These are phyloP conservation scores for Dromius quadrimaculatus DNA, from an alignment of 2,888 invertebrate species.

Conservation along the genomic window DNA sequence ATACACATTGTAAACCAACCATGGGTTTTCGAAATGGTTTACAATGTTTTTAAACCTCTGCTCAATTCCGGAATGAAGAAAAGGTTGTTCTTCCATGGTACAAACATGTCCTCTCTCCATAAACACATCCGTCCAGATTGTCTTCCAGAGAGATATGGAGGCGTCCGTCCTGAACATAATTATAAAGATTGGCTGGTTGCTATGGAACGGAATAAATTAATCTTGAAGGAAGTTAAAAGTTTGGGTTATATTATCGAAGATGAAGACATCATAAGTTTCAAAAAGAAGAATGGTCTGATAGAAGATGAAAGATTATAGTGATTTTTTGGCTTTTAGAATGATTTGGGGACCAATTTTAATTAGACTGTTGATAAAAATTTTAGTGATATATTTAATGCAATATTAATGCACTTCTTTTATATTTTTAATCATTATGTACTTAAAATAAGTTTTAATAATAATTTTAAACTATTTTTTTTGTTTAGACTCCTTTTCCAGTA, in stretches of 20 bases:
- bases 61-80: slow-evolving; percentile 77
- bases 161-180: slow-evolving; percentile 76
- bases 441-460: too few species aligned
- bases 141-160: slow-evolving; percentile 76
- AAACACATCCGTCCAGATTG: slow-evolving; percentile 78
- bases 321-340: background rate
- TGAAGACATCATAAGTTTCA: slow-evolving; percentile 51
- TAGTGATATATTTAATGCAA: too few species aligned
- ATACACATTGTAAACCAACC: slow-evolving; percentile 85
- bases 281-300: slow-evolving; percentile 50
- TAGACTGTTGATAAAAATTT: too few species aligned
- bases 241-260: slow-evolving; percentile 67
- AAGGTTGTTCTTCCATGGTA: slow-evolving; percentile 76
- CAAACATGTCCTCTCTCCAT: slow-evolving; percentile 79
- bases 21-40: slow-evolving; percentile 84
- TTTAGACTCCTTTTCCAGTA: too few species aligned
- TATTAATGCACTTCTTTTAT: too few species aligned
- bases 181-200: slow-evolving; percentile 81
- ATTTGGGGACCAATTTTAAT: background rate
- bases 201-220: slow-evolving; percentile 69
- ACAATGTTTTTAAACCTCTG: slow-evolving; percentile 82
- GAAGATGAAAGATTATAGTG: background rate
- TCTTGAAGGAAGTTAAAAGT: slow-evolving; percentile 74
- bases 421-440: too few species aligned
- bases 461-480: too few species aligned